Evolutionary conservation across 2,888 invertebrate genomes (phyloP).

Genomic region (Drosophila merina): DNA sequence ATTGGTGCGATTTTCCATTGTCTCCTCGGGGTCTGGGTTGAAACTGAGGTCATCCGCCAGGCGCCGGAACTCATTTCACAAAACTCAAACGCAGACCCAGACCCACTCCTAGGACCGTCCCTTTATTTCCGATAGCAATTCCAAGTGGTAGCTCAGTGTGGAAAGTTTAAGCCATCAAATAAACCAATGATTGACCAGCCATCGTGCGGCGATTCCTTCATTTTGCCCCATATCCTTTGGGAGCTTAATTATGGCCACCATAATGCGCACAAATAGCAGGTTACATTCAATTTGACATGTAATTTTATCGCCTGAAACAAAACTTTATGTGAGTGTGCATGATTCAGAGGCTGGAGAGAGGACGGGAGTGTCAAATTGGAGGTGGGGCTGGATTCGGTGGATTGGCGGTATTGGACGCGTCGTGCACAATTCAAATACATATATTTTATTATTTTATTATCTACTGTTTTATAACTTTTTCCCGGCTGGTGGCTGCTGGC

Average conservation of each 20-base stretch:
- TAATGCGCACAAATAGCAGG: constrained; percentile 75
- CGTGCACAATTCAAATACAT: constrained; percentile 74
- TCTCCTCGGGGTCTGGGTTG: constrained; percentile 7
- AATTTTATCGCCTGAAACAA: constrained; percentile 69
- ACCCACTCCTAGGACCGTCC: not conserved
- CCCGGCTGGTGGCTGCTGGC: constrained; percentile 15
- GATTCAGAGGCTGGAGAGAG: not conserved
- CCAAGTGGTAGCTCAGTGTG: not conserved
- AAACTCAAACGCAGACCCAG: not conserved
- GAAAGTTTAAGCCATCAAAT: constrained; percentile 68
- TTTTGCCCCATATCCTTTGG: constrained; percentile 21
- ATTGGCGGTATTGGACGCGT: constrained; percentile 41
- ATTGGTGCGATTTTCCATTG: not conserved
- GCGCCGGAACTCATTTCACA: constrained; percentile 56
- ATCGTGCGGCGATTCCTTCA: constrained; percentile 50
- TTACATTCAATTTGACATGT: constrained; percentile 77
- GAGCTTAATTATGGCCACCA: constrained; percentile 69
- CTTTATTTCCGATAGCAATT: constrained; percentile 15
- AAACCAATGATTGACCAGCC: constrained; percentile 70
- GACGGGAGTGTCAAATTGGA: not conserved
- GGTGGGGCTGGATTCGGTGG: constrained; percentile 1
- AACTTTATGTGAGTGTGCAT: constrained; percentile 43
- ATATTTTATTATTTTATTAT: constrained; percentile 78
- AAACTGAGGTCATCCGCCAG: constrained; percentile 63
- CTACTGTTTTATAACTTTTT: constrained; percentile 76